These are phyloP conservation scores for Saccostrea glomerata DNA, from an alignment of 1,140 invertebrate genomes.

Conservation along the genomic window DNA sequence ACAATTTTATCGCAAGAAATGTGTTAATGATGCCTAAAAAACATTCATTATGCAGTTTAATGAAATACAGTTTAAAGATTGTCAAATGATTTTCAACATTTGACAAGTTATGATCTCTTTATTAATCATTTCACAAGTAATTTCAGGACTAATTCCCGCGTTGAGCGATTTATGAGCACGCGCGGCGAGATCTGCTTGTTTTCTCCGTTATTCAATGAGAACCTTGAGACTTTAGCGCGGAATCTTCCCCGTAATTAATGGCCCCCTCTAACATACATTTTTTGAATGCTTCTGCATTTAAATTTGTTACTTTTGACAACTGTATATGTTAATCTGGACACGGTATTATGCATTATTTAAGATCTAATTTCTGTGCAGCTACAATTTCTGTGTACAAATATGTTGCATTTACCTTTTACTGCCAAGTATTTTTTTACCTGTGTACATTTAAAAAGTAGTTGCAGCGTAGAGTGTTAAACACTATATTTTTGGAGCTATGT, in stretches of 20 bases:
- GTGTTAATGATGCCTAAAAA: neutral
- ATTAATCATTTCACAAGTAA: neutral
- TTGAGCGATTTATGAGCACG: neutral
- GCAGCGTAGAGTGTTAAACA: too few species aligned
- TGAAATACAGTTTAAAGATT: neutral
- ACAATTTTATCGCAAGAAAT: neutral
- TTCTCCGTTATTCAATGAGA: neutral
- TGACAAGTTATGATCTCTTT: neutral
- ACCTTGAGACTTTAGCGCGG: neutral
- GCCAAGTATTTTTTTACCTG: too few species aligned
- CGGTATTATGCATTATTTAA: constrained; percentile 15
- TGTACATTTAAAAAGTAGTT: too few species aligned
- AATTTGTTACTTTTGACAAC: constrained; percentile 30
- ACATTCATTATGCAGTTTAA: neutral
- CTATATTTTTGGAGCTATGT: too few species aligned
- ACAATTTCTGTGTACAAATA: neutral
- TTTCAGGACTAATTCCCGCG: neutral
- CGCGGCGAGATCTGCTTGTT: neutral
- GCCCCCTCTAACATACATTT: neutral
- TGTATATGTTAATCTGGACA: constrained; percentile 10
- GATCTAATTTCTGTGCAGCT: constrained; percentile 8
- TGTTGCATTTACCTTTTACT: neutral
- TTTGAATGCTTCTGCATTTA: constrained; percentile 29
- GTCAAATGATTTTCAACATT: neutral
- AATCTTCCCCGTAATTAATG: neutral